These are phyloP conservation scores for Mimas tiliae DNA, from an alignment of 2,888 invertebrate genomes.

Conservation along the genomic window DNA sequence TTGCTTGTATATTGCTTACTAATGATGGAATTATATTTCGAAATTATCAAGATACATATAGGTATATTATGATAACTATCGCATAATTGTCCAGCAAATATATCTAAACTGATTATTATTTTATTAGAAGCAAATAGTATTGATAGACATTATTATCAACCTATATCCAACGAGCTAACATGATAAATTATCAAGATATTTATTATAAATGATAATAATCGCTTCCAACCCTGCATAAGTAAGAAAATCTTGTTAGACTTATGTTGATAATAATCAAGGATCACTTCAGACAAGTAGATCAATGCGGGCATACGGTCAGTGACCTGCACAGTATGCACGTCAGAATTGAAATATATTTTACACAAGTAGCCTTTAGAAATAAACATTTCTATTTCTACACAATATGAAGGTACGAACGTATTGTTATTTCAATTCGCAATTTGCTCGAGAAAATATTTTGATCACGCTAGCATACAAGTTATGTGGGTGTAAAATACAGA, in stretches of 20 bases:
- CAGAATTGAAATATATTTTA: constrained; percentile 1
- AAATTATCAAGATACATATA: no score
- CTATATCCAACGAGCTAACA: no score
- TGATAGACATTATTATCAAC: no score
- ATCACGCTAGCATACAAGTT: constrained; percentile 41
- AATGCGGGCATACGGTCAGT: constrained; percentile 10
- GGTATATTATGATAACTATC: no score
- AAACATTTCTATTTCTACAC: constrained; percentile 5
- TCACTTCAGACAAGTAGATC: constrained; percentile 16
- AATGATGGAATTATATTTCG: neutral
- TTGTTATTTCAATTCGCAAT: neutral
- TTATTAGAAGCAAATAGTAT: no score
- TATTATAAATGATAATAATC: neutral
- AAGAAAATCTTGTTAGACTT: neutral
- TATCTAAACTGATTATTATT: no score
- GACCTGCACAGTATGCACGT: constrained; percentile 29
- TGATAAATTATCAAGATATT: neutral
- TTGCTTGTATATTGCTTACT: neutral
- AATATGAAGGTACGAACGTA: neutral
- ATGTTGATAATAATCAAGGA: constrained; percentile 14
- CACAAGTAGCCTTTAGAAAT: neutral
- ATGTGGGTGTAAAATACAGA: neutral
- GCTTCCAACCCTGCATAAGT: no score
- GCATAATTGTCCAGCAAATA: no score
- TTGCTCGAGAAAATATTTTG: constrained; percentile 34